phyloP scores from a whole-genome alignment of 2,113 vertebrate genomes.

The Arenaria interpres region DNA sequence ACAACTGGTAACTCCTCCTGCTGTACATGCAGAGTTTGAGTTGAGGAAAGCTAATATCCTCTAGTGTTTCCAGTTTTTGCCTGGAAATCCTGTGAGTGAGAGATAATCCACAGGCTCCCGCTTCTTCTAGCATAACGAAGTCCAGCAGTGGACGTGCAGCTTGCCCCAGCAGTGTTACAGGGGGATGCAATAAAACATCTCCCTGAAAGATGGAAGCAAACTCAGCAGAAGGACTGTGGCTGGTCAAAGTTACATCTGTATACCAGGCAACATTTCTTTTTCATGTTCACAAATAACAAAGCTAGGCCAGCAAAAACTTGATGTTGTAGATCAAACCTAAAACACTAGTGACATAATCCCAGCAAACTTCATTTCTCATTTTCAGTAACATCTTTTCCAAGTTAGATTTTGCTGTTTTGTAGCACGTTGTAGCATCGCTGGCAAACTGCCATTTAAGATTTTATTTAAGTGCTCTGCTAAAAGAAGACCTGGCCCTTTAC shows the following conservation, averaged over 20 bases:
- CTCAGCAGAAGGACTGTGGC: background rate
- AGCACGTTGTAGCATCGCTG: fast-evolving
- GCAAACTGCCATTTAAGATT: background rate
- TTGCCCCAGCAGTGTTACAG: background rate
- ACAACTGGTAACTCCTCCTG: background rate
- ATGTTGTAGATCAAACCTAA: background rate
- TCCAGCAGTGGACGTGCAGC: background rate
- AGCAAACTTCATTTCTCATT: background rate
- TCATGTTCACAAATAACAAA: background rate
- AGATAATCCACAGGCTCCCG: background rate
- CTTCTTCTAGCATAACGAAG: background rate
- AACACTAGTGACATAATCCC: background rate
- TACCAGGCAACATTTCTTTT: background rate
- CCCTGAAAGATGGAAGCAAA: background rate
- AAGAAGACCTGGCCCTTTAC: background rate
- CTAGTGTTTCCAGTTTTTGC: background rate
- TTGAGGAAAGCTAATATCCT: slow-evolving; percentile 4
- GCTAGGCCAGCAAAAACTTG: background rate
- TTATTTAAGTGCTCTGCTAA: background rate
- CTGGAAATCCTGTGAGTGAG: background rate
- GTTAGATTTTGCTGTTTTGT: background rate
- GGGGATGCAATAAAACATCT: background rate
- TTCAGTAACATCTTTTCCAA: background rate
- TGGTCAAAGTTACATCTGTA: background rate
- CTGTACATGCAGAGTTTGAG: background rate